A percentile compares a stretch with the other conserved stretches of the same genome.
These are phyloP conservation scores for Montipora foliosa DNA, from an alignment of 64 coral and sea anemone species.

Conservation along the genomic window DNA sequence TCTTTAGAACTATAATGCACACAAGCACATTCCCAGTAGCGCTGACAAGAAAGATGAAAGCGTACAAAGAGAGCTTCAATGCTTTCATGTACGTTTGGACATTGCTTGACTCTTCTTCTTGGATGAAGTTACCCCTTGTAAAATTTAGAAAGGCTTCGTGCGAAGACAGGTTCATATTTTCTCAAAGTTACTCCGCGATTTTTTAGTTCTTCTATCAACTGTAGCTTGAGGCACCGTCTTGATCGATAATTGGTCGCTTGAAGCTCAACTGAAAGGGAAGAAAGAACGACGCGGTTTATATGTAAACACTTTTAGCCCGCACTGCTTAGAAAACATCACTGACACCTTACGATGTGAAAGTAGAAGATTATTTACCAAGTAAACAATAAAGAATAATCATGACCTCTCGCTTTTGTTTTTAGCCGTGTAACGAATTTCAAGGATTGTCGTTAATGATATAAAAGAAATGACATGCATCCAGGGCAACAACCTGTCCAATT, in stretches of 20 bases:
- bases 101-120: background rate
- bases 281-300: background rate
- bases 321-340: background rate
- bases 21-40: constrained; percentile 59
- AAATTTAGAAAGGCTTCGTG: background rate
- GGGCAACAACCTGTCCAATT: background rate
- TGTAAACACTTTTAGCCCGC: background rate
- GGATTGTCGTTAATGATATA: no score
- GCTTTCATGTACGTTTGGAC: background rate
- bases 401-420: no score
- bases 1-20: constrained; percentile 52
- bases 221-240: background rate
- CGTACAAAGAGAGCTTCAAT: constrained; percentile 63
- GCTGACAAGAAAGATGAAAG: constrained; percentile 62
- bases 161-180: background rate
- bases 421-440: no score
- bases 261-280: constrained; percentile 1
- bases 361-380: background rate
- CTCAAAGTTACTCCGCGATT: background rate
- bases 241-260: background rate
- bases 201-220: background rate
- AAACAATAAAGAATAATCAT: background rate
- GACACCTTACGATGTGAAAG: background rate
- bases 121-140: background rate
- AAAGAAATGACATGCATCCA: no score